Conservation (phyloP, 2,797 vertebrate genomes). For the Sebastes elongatus region DNA sequence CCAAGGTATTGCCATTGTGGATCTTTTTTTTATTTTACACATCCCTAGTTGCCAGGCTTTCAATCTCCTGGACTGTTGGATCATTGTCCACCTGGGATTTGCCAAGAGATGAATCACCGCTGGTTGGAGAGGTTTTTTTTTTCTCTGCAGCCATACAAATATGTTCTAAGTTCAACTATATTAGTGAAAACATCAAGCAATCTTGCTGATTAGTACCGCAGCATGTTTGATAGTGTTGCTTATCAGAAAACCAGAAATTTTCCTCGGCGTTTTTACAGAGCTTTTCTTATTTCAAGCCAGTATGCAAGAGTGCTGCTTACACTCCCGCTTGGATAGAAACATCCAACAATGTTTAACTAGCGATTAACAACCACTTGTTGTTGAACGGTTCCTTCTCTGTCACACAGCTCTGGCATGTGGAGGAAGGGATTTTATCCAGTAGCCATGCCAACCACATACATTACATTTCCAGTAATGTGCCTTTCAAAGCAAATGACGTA, state of each 20-base stretch:
- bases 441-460: conserved; percentile 36
- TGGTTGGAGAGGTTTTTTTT: background rate
- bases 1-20: background rate
- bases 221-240: background rate
- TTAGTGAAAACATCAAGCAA: background rate
- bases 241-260: background rate
- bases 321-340: background rate
- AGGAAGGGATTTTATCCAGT: background rate
- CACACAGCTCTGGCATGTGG: background rate
- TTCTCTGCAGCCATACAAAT: background rate
- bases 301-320: background rate
- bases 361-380: background rate
- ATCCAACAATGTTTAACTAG: background rate
- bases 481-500: background rate
- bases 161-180: background rate
- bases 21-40: background rate
- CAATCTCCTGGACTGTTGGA: background rate
- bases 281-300: background rate
- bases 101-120: background rate
- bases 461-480: background rate
- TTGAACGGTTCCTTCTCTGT: background rate
- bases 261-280: background rate
- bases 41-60: background rate
- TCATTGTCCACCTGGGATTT: background rate
- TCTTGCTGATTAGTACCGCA: background rate